Conservation (phyloP, 2,113 vertebrate genomes). For the Pavo muticus region DNA sequence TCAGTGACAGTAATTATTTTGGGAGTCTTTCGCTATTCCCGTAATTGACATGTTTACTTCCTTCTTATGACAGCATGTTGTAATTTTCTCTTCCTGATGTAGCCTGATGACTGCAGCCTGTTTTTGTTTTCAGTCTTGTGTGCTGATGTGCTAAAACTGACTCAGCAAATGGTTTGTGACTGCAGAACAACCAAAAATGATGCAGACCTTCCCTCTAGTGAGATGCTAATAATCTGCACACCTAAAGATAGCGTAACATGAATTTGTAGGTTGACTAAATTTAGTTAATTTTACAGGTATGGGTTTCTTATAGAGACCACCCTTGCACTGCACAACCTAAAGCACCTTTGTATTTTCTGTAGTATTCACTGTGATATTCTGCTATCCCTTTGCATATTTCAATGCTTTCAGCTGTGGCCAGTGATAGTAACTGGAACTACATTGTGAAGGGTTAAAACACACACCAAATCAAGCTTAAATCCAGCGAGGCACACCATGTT, state of each 20-base stretch:
- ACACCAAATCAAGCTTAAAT: neutral
- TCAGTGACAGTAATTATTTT: slow-evolving; percentile 34
- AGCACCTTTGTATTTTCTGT: fast-evolving
- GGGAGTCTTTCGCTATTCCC: slow-evolving; percentile 26
- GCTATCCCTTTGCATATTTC: neutral
- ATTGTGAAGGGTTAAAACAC: neutral
- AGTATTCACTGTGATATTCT: neutral
- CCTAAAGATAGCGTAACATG: fast-evolving
- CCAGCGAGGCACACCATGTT: fast-evolving
- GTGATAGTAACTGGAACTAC: neutral
- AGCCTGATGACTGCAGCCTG: neutral
- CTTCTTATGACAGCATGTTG: neutral
- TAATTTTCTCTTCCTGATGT: slow-evolving; percentile 17
- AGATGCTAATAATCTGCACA: neutral
- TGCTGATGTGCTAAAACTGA: neutral
- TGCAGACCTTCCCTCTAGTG: fast-evolving
- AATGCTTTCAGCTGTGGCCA: neutral
- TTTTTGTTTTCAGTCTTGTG: neutral
- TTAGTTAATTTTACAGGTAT: neutral
- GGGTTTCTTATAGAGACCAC: neutral
- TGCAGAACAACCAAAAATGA: fast-evolving
- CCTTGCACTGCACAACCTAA: fast-evolving
- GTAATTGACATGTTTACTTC: slow-evolving; percentile 24
- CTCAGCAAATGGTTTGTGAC: neutral
- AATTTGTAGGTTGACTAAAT: neutral